These are phyloP conservation scores for Apis dorsata DNA, from an alignment of 1,140 invertebrate genomes.

Conservation along the genomic window DNA sequence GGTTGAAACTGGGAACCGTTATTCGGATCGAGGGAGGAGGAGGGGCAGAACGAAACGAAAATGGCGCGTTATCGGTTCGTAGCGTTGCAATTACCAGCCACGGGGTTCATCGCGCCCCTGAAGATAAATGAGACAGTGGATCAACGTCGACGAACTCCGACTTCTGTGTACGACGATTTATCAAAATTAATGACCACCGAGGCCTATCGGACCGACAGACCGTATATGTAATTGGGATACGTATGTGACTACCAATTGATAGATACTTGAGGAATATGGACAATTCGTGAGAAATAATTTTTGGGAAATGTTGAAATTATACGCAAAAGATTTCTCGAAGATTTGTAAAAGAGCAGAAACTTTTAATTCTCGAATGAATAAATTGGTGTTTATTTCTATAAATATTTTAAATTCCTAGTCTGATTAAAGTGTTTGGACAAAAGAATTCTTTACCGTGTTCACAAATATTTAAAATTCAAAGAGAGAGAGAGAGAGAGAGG, in stretches of 20 bases:
- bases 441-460: too few relatives aligned
- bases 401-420: too few relatives aligned
- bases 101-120: slow-evolving; percentile 41
- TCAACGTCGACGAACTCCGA: slow-evolving; percentile 49
- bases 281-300: neutral
- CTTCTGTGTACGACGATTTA: slow-evolving; percentile 45
- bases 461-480: too few relatives aligned
- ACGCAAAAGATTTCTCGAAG: neutral
- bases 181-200: slow-evolving; percentile 45
- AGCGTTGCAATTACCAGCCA: slow-evolving; percentile 42
- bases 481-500: too few relatives aligned
- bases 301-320: neutral
- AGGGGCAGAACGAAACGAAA: slow-evolving; percentile 41
- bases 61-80: slow-evolving; percentile 36
- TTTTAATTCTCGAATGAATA: too few relatives aligned
- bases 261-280: slow-evolving; percentile 21
- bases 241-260: slow-evolving; percentile 36
- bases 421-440: too few relatives aligned
- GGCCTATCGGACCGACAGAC: slow-evolving; percentile 18
- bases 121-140: slow-evolving; percentile 54
- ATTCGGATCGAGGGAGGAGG: neutral
- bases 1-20: neutral
- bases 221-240: slow-evolving; percentile 32
- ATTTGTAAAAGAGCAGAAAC: neutral
- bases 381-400: too few relatives aligned